These are phyloP conservation scores for Myrmecobius fasciatus DNA, from an alignment of 2,113 vertebrate genomes.

Conservation along the genomic window DNA sequence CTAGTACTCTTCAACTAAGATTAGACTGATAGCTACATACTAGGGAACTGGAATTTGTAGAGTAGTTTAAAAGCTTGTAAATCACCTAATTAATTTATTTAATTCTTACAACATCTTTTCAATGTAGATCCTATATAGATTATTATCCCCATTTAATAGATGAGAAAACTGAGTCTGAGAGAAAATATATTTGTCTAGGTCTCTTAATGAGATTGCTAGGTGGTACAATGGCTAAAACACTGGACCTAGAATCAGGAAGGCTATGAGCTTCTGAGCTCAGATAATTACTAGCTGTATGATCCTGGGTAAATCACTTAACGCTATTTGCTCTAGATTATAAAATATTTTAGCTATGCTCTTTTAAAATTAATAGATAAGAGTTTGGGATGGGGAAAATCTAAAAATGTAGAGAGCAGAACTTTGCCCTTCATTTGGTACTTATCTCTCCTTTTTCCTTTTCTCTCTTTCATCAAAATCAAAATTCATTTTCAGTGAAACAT, in stretches of 20 bases:
- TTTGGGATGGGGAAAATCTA: neutral
- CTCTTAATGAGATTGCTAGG: neutral
- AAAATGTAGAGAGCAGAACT: neutral
- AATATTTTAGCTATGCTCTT: neutral
- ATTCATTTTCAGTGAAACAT: neutral
- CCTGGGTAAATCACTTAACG: too few species aligned
- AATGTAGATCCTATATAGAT: neutral
- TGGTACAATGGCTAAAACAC: too few species aligned
- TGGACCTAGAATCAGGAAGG: too few species aligned
- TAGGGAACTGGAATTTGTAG: neutral
- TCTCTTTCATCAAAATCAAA: neutral
- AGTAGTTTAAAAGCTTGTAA: neutral
- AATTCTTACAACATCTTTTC: neutral
- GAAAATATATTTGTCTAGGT: neutral
- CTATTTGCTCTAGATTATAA: neutral
- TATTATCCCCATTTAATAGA: neutral
- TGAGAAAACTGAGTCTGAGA: neutral
- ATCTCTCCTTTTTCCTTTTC: neutral
- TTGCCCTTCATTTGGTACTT: too few species aligned
- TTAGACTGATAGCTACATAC: too few species aligned
- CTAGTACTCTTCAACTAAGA: neutral
- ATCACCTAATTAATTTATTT: neutral
- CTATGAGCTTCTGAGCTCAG: too few species aligned
- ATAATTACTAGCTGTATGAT: too few species aligned
- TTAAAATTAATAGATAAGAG: neutral